phyloP scores from a whole-genome alignment of 2,888 invertebrate species.

The Quadroppia sp. region DNA sequence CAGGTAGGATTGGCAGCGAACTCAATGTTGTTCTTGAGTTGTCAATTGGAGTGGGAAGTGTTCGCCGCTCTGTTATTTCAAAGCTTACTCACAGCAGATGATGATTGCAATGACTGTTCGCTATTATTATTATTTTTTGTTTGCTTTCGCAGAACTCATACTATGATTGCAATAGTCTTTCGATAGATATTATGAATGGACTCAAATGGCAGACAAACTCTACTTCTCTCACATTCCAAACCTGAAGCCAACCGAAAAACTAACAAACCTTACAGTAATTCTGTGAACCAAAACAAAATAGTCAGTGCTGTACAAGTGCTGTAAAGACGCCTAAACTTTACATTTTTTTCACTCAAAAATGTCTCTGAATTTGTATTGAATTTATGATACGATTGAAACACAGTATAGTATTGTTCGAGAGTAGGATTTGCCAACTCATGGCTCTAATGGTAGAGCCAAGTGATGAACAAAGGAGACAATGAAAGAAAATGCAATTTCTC shows the following conservation, averaged over 20 bases:
- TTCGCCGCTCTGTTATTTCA: slow-evolving; percentile 33
- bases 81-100: slow-evolving; percentile 15
- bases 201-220: background rate
- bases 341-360: background rate
- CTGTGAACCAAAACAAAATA: slow-evolving; percentile 23
- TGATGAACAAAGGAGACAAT: background rate
- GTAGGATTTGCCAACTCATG: too few species aligned
- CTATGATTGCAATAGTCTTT: background rate
- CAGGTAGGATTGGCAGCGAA: background rate
- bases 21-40: background rate
- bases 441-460: background rate
- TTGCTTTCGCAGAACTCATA: slow-evolving; percentile 8
- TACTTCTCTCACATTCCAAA: background rate
- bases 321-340: background rate
- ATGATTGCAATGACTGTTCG: slow-evolving; percentile 7
- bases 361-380: too few species aligned
- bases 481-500: slow-evolving; percentile 25
- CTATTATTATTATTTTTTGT: slow-evolving; percentile 31
- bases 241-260: background rate
- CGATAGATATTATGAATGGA: background rate
- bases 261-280: background rate
- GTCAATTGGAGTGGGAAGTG: slow-evolving; percentile 11
- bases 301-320: background rate
- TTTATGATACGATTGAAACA: too few species aligned
- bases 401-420: too few species aligned